Evolutionary conservation across 2,888 invertebrate species (phyloP).

Genomic region (Spatulosminthurus flaviceps): DNA sequence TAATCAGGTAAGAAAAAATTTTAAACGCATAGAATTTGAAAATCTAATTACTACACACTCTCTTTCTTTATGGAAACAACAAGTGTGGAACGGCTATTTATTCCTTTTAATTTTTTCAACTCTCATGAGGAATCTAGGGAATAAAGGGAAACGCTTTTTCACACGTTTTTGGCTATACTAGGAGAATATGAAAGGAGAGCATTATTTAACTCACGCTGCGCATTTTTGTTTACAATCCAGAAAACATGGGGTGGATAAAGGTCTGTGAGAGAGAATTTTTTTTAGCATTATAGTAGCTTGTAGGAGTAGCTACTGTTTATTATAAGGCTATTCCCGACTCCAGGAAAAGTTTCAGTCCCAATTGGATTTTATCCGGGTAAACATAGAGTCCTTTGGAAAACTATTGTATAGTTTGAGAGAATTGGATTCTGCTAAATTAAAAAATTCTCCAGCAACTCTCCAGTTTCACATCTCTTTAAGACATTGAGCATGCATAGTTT

Average conservation of each 20-base stretch:
- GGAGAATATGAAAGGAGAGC: neutral
- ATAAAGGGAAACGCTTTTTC: neutral
- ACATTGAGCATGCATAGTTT: too few species aligned
- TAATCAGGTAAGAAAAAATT: neutral
- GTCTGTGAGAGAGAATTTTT: neutral
- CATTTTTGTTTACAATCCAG: constrained; percentile 5
- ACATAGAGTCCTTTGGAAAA: neutral
- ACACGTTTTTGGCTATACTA: neutral
- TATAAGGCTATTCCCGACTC: neutral
- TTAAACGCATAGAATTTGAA: neutral
- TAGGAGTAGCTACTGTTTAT: neutral
- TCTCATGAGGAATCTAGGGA: neutral
- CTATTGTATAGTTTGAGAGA: neutral
- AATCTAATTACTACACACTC: too few species aligned
- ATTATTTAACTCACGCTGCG: neutral
- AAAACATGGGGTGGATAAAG: neutral
- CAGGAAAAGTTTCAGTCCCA: constrained; percentile 2
- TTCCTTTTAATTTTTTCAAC: neutral
- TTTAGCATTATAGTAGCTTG: neutral
- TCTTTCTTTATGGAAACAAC: neutral
- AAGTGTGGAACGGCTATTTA: neutral
- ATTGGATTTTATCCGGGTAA: constrained; percentile 13
- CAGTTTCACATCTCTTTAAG: too few species aligned
- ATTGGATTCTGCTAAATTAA: neutral
- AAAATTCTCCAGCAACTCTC: neutral